These are phyloP conservation scores for Limnodromus scolopaceus DNA, from an alignment of 2,797 vertebrate genomes.

Conservation along the genomic window DNA sequence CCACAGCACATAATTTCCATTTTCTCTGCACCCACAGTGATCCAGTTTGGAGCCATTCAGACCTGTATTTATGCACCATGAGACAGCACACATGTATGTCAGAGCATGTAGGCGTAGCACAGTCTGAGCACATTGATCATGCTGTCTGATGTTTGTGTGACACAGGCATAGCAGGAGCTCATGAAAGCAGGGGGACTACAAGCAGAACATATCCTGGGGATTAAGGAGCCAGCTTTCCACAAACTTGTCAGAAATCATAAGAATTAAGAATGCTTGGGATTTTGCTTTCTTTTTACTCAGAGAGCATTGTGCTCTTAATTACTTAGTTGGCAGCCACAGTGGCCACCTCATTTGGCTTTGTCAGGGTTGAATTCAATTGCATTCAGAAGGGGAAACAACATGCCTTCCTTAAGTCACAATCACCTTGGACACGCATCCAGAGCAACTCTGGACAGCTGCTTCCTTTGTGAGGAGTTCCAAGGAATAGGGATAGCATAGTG, in stretches of 20 bases:
- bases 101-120: not conserved
- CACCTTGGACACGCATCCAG: not conserved
- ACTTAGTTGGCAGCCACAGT: slow-evolving; percentile 16
- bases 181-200: not conserved
- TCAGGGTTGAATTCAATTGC: not conserved
- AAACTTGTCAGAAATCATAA: not conserved
- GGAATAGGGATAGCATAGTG: not conserved
- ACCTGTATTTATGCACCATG: rapidly evolving
- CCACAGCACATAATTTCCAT: not conserved
- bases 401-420: not conserved
- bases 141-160: not conserved
- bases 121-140: not conserved
- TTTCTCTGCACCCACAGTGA: not conserved
- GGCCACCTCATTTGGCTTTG: not conserved
- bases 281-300: not conserved
- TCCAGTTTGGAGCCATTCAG: not conserved
- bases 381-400: not conserved
- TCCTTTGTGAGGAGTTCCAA: not conserved
- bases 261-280: not conserved
- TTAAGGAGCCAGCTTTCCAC: not conserved
- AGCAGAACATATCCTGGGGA: not conserved
- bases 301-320: slow-evolving; percentile 19
- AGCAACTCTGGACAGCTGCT: not conserved
- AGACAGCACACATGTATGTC: not conserved
- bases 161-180: not conserved